phyloP scores from a whole-genome alignment of 2,888 invertebrate genomes.

The Pemphredon lugubris region DNA sequence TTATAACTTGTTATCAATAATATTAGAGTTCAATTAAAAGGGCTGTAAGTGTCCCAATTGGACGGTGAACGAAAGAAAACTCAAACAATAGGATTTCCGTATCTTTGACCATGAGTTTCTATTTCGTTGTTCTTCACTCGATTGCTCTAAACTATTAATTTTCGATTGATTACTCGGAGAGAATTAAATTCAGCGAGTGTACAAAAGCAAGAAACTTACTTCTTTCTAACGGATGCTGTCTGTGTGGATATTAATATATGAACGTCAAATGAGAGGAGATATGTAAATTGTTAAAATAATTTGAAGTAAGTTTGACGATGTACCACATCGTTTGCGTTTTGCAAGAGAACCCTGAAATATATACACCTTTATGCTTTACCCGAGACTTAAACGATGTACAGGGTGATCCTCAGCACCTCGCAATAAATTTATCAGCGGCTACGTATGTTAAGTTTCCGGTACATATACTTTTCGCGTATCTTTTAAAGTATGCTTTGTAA shows the following conservation, averaged over 20 bases:
- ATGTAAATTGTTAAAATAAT: slow-evolving; percentile 33
- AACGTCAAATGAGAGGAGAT: slow-evolving; percentile 24
- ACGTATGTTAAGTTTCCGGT: too few species aligned
- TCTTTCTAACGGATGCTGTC: slow-evolving; percentile 8
- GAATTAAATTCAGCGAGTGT: not conserved
- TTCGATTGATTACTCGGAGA: not conserved
- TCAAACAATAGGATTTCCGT: slow-evolving; percentile 12
- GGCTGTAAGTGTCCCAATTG: slow-evolving; percentile 53
- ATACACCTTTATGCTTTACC: slow-evolving; percentile 22
- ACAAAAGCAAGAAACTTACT: slow-evolving; percentile 10
- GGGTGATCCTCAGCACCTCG: slow-evolving; percentile 13
- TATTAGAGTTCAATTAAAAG: slow-evolving; percentile 71
- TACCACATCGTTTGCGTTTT: slow-evolving; percentile 25
- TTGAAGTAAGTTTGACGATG: slow-evolving; percentile 16
- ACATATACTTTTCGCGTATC: too few species aligned
- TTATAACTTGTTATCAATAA: slow-evolving; percentile 69
- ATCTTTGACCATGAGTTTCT: slow-evolving; percentile 14
- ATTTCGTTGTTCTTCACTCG: not conserved
- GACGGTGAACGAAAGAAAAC: slow-evolving; percentile 4
- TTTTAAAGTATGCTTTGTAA: not conserved
- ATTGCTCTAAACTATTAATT: not conserved
- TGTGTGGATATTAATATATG: slow-evolving; percentile 24
- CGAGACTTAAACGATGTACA: not conserved
- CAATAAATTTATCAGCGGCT: slow-evolving; percentile 24
- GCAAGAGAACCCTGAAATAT: slow-evolving; percentile 22